Conservation (phyloP, 23 tunicate species). For the Aplidium turbinatum region DNA sequence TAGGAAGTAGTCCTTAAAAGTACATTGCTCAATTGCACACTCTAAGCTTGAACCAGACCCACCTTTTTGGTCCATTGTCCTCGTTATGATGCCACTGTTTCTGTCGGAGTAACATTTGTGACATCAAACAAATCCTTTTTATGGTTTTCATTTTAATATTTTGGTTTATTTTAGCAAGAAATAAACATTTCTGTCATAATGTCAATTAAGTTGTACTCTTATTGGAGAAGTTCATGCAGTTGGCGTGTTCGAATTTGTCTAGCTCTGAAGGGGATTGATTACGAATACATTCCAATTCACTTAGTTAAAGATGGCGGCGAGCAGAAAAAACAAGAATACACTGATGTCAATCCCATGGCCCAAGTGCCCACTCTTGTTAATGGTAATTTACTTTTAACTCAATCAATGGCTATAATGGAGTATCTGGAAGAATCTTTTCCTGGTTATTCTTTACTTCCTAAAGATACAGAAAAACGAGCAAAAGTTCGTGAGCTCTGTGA, state of each 20-base stretch:
- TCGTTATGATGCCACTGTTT: too few relatives aligned
- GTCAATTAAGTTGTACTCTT: constrained; percentile 62
- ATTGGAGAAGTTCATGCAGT: constrained; percentile 74
- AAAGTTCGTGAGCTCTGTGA: constrained; percentile 69
- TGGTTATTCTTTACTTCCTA: constrained; percentile 31
- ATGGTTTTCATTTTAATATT: too few relatives aligned
- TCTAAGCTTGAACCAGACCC: too few relatives aligned
- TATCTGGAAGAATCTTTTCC: constrained; percentile 62
- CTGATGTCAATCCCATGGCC: constrained; percentile 54
- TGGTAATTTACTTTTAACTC: constrained; percentile 38
- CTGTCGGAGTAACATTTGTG: too few relatives aligned
- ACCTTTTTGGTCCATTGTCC: too few relatives aligned
- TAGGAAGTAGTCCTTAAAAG: too few relatives aligned
- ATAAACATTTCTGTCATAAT: too few relatives aligned
- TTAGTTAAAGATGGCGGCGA: constrained; percentile 72
- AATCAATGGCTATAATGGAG: constrained; percentile 80
- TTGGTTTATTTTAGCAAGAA: too few relatives aligned
- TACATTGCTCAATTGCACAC: too few relatives aligned
- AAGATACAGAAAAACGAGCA: constrained; percentile 30
- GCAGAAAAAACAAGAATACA: constrained; percentile 57
- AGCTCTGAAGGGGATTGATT: constrained; percentile 49
- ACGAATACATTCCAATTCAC: constrained; percentile 53
- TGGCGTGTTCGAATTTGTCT: constrained; percentile 73
- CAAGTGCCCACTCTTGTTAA: constrained; percentile 64
- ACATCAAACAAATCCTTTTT: too few relatives aligned